Conservation (phyloP, 2,113 vertebrate species). For the Callaeas wilsoni region DNA sequence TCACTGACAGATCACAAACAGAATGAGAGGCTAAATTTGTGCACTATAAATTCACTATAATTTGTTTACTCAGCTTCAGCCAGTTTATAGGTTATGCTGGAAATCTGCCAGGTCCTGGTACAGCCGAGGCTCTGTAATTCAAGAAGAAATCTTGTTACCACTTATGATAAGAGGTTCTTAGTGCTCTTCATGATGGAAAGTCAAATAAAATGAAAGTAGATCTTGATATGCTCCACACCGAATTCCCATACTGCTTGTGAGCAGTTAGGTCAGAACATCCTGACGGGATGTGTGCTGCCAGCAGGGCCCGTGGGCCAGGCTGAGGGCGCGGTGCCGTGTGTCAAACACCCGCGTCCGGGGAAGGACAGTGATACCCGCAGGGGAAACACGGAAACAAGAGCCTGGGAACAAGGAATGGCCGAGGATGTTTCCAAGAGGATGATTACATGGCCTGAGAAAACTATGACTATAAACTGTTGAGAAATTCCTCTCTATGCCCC, state of each 20-base stretch:
- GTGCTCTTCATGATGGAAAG: slow-evolving; percentile 13
- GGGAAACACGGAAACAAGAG: background rate
- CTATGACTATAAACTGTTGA: background rate
- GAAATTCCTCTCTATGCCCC: background rate
- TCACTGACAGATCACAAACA: background rate
- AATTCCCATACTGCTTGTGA: background rate
- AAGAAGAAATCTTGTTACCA: slow-evolving; percentile 2
- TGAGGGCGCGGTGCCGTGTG: background rate
- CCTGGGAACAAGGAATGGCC: background rate
- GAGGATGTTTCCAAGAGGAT: background rate
- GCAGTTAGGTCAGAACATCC: background rate
- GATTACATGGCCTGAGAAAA: background rate
- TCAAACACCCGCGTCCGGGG: background rate
- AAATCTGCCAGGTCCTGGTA: background rate
- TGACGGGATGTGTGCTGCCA: background rate
- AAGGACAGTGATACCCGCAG: background rate
- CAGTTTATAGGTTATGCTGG: slow-evolving; percentile 33
- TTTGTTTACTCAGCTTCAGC: slow-evolving; percentile 44
- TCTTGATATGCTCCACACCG: background rate
- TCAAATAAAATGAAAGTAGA: slow-evolving; percentile 6
- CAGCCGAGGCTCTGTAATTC: slow-evolving; percentile 10
- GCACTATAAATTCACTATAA: slow-evolving; percentile 27
- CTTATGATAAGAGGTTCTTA: slow-evolving; percentile 7
- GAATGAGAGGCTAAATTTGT: slow-evolving; percentile 24
- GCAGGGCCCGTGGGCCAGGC: background rate